phyloP scores from a whole-genome alignment of 2,888 invertebrate genomes.

The Liodrosophila aerea region DNA sequence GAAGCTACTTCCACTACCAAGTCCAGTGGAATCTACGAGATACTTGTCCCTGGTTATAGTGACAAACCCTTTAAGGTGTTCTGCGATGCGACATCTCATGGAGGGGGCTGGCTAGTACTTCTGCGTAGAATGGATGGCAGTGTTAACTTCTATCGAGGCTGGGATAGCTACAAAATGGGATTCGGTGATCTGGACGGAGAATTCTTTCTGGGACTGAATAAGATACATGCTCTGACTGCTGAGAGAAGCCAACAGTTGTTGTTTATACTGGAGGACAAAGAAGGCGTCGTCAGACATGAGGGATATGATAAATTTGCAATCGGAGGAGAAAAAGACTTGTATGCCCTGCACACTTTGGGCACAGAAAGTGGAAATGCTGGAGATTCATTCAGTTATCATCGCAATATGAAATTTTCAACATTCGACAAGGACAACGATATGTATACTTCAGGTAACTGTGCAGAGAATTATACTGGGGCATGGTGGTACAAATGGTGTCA shows the following conservation, averaged over 20 bases:
- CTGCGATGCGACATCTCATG: constrained; percentile 28
- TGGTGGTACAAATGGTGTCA: constrained; percentile 13
- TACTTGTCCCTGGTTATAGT: constrained; percentile 35
- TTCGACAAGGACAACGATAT: constrained; percentile 4
- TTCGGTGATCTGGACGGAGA: constrained; percentile 43
- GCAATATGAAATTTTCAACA: constrained; percentile 1
- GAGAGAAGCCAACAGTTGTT: constrained; percentile 22
- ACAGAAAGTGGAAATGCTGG: constrained; percentile 29
- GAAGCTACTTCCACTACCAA: not conserved
- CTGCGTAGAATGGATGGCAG: constrained; percentile 32
- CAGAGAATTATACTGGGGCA: not conserved
- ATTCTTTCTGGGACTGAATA: constrained; percentile 45
- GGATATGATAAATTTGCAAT: constrained; percentile 28
- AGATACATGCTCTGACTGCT: constrained; percentile 35
- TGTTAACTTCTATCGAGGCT: constrained; percentile 31
- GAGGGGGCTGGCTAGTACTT: constrained; percentile 38
- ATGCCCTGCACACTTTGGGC: constrained; percentile 24
- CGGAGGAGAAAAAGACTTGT: constrained; percentile 21
- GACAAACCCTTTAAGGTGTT: constrained; percentile 30
- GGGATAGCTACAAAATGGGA: constrained; percentile 37
- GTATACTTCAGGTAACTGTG: not conserved
- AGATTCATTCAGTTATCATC: constrained; percentile 28
- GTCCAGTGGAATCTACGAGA: constrained; percentile 25
- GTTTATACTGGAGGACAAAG: constrained; percentile 30
- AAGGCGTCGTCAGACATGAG: constrained; percentile 12